Conservation (phyloP, 1,140 invertebrate genomes). For the Drosophila saltans region DNA sequence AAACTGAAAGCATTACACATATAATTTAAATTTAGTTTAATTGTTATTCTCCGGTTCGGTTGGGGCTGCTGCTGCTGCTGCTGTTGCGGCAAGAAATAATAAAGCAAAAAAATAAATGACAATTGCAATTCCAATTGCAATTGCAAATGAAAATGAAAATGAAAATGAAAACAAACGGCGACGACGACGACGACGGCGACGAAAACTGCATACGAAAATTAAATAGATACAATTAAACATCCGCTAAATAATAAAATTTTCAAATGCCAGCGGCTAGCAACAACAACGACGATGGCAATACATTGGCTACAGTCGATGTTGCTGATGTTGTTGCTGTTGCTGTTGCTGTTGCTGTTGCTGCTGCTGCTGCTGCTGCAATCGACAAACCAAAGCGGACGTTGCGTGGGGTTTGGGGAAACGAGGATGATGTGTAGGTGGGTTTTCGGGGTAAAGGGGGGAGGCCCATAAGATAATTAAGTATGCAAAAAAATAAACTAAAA, state of each 20-base stretch:
- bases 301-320: conserved; percentile 1
- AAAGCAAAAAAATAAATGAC: conserved; percentile 70
- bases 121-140: conserved; percentile 63
- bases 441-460: not conserved
- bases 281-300: conserved; percentile 1
- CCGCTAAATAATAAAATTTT: conserved; percentile 82
- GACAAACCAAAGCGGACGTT: conserved; percentile 26
- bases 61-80: conserved; percentile 31
- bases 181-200: conserved; percentile 38
- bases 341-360: conserved; percentile 34
- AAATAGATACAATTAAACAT: conserved; percentile 83
- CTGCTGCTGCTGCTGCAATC: conserved; percentile 34
- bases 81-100: conserved; percentile 57
- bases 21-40: conserved; percentile 83
- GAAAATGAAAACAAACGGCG: conserved; percentile 62
- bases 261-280: conserved; percentile 46
- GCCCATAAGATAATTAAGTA: conserved; percentile 45
- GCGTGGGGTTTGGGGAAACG: conserved; percentile 17
- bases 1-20: conserved; percentile 70
- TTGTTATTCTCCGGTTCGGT: conserved; percentile 75
- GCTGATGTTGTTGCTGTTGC: conserved; percentile 11
- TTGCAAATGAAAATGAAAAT: conserved; percentile 48
- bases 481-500: conserved; percentile 33
- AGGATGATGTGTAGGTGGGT: not conserved
- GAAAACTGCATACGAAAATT: conserved; percentile 71